Evolutionary conservation across 2,113 vertebrate species (phyloP).

Genomic region (Nothobranchius furzeri): DNA sequence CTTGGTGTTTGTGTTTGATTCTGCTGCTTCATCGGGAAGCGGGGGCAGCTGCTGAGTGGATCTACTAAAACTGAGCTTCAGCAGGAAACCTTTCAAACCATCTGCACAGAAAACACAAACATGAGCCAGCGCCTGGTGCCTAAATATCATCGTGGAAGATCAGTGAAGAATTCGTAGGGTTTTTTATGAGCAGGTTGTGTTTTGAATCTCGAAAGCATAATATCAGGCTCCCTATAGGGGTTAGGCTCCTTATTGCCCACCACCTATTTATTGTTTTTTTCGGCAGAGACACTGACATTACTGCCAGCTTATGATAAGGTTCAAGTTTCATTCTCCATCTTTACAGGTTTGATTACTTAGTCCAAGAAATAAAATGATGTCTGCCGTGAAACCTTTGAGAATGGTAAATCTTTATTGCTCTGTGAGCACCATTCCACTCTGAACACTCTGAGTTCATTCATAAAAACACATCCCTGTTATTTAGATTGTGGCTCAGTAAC

Average conservation of each 20-base stretch:
- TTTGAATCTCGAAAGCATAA: too few relatives aligned
- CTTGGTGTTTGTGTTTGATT: not conserved
- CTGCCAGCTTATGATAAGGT: too few relatives aligned
- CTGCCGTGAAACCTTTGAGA: not conserved
- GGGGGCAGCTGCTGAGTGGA: not conserved
- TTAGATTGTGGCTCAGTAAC: not conserved
- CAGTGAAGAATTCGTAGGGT: too few relatives aligned
- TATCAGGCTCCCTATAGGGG: too few relatives aligned
- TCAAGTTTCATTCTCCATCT: too few relatives aligned
- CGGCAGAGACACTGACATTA: too few relatives aligned
- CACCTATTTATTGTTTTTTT: too few relatives aligned
- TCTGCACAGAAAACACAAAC: slow-evolving; percentile 15
- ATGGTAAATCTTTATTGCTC: not conserved
- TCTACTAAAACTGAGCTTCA: slow-evolving; percentile 25
- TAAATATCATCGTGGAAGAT: not conserved
- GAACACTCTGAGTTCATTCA: slow-evolving; percentile 26
- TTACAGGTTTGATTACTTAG: too few relatives aligned
- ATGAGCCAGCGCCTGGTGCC: slow-evolving; percentile 10
- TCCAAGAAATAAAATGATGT: not conserved
- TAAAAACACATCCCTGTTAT: slow-evolving; percentile 8
- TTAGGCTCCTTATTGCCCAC: too few relatives aligned
- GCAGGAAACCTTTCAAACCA: slow-evolving; percentile 38
- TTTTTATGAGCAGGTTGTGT: too few relatives aligned
- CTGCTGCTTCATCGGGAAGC: too few relatives aligned
- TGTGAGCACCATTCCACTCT: not conserved